These are phyloP conservation scores for Neopelma chrysocephalum DNA, from an alignment of 2,797 vertebrate genomes.

Conservation along the genomic window DNA sequence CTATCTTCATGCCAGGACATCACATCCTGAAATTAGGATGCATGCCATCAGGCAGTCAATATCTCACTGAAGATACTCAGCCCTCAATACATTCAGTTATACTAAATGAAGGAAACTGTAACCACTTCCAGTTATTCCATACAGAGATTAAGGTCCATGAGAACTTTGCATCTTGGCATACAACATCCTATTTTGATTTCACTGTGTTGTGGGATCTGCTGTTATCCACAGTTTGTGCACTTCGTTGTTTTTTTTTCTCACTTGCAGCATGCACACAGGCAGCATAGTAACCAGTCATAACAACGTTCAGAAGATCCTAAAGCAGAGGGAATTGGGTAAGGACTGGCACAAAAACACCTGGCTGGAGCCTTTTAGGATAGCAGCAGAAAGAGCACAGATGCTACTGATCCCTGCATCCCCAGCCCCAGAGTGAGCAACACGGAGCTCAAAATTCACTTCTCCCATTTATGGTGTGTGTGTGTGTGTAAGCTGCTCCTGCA, in stretches of 20 bases:
- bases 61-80: constrained; percentile 37
- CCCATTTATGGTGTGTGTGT: neutral
- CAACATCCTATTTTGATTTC: constrained; percentile 51
- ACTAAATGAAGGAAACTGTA: constrained; percentile 28
- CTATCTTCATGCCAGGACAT: constrained; percentile 50
- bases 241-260: neutral
- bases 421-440: neutral
- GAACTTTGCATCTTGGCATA: constrained; percentile 52
- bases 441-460: neutral
- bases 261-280: neutral
- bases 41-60: constrained; percentile 33
- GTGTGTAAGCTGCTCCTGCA: neutral
- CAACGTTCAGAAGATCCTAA: neutral
- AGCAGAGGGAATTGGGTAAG: neutral
- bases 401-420: neutral
- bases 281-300: neutral
- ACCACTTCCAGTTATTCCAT: constrained; percentile 50
- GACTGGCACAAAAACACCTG: neutral
- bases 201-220: constrained; percentile 33
- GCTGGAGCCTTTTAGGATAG: neutral
- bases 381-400: neutral
- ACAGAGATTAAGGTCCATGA: constrained; percentile 46
- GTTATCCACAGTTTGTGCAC: constrained; percentile 28
- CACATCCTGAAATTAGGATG: constrained; percentile 30
- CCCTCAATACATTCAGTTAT: neutral